Evolutionary conservation across 2,113 vertebrate species (phyloP).

Genomic region (Mungos mungo): DNA sequence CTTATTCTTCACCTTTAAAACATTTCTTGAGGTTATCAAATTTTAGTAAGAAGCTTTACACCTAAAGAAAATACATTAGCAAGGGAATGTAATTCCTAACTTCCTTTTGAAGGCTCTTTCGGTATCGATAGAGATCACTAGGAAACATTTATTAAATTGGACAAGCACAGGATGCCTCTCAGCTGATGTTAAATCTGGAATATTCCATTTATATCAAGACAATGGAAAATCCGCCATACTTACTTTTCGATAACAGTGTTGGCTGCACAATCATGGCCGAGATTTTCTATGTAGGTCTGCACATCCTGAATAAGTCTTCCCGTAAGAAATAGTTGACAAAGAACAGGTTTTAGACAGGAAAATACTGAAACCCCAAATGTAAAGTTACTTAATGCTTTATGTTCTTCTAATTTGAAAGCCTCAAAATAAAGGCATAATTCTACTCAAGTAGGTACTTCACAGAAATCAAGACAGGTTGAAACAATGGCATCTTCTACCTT

Average conservation of each 20-base stretch:
- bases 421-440: background rate
- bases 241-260: conserved; percentile 88
- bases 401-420: background rate
- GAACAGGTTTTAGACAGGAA: conserved; percentile 36
- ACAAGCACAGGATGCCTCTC: background rate
- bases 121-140: background rate
- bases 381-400: background rate
- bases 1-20: background rate
- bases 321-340: conserved; percentile 54
- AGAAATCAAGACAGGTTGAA: background rate
- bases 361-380: background rate
- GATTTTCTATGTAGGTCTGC: conserved; percentile 91
- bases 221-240: conserved; percentile 34
- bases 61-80: background rate
- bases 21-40: background rate
- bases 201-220: background rate
- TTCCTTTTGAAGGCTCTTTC: background rate
- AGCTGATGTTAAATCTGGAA: background rate
- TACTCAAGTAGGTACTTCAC: background rate
- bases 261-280: conserved; percentile 89
- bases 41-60: background rate
- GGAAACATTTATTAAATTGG: background rate
- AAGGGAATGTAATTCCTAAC: background rate
- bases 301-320: conserved; percentile 92
- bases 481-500: conserved; percentile 83